Evolutionary conservation across 2,888 invertebrate species (phyloP), one percentile per base, ranked within the genome.

Genomic region (Clunio marinus): DNA sequence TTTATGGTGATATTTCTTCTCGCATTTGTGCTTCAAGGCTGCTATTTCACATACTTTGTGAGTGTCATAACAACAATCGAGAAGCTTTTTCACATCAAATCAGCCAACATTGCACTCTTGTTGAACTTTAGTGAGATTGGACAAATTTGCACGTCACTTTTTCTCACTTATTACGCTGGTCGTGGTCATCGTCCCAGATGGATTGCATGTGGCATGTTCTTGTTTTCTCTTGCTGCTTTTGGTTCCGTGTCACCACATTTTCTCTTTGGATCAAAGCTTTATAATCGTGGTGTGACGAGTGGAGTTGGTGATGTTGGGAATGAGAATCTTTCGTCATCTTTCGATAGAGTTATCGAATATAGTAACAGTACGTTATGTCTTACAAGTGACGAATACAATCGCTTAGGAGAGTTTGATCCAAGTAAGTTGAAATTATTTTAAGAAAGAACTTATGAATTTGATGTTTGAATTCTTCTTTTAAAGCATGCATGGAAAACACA

Each of bases 61-160:
- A 92, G 92, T 76, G 92, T 93, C 72, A 92, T 94, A 75, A 95
- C 95, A 69, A 95, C 94, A 32, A 89, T 95, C 72, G 94, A 95
- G 79, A 94, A 93, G 79, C 81, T 95, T 70, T 95, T 93, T 78
- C 90, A 91, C 81, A 89, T 95, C 70, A 93, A 93, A 77, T 93
- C 93, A 69, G 92, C 91, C 80, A 93, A 92, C 46, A 94, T 93
- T 0, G 94, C 94, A 0, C 86, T 92, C 69, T 84, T 95, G 73
- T 84, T 95, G 83, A 91, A 92, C 73, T 93, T 93, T 71, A 93
- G 93, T 20, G 94, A 95, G 80, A 90, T 95, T 75, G 95, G 95
- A 0, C 94, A 94, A 80, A 94, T 95, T 74, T 89, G 92, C 71
- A 93, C 93, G 55, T 91, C 93, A 68, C 81, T 95, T 74, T 81